A percentile compares a stretch with the other conserved stretches of the same genome.
phyloP scores from a whole-genome alignment of 2,797 vertebrate species.

The Hafferia zeledoni region DNA sequence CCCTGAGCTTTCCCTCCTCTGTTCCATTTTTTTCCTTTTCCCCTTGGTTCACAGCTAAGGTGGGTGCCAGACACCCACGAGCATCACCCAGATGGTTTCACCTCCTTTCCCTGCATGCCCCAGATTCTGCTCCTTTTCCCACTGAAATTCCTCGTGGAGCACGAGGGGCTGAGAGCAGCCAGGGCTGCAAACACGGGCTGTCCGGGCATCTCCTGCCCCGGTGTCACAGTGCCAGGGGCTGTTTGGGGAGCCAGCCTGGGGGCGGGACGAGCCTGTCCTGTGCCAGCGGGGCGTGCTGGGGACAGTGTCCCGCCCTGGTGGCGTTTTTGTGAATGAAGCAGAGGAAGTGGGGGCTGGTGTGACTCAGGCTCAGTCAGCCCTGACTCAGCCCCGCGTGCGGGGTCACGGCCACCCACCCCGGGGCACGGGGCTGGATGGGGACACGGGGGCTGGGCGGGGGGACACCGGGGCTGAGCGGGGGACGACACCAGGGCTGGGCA shows the following conservation, averaged over 20 bases:
- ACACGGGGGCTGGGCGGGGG: not conserved
- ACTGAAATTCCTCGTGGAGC: not conserved
- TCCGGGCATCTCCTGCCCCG: accelerated
- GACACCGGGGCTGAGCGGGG: no score
- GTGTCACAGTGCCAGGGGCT: accelerated
- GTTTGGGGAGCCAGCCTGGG: accelerated
- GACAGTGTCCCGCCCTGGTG: not conserved
- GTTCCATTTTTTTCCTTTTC: not conserved
- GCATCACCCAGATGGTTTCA: accelerated
- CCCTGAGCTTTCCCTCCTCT: not conserved
- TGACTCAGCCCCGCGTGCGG: constrained; percentile 63
- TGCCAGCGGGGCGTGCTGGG: constrained; percentile 54
- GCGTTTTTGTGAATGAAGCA: constrained; percentile 87
- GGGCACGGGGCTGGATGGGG: not conserved
- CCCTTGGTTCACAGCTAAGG: accelerated
- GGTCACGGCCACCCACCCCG: not conserved
- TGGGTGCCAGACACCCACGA: not conserved
- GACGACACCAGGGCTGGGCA: no score
- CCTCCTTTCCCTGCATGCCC: not conserved
- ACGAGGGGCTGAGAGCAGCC: accelerated
- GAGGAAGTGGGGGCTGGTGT: constrained; percentile 59
- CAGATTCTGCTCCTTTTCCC: not conserved
- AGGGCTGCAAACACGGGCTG: accelerated
- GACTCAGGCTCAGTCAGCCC: constrained; percentile 77
- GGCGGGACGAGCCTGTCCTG: not conserved